Base-by-base conservation (phyloP, 2,797 vertebrate genomes). In the Lerista edwardsae region DNA sequence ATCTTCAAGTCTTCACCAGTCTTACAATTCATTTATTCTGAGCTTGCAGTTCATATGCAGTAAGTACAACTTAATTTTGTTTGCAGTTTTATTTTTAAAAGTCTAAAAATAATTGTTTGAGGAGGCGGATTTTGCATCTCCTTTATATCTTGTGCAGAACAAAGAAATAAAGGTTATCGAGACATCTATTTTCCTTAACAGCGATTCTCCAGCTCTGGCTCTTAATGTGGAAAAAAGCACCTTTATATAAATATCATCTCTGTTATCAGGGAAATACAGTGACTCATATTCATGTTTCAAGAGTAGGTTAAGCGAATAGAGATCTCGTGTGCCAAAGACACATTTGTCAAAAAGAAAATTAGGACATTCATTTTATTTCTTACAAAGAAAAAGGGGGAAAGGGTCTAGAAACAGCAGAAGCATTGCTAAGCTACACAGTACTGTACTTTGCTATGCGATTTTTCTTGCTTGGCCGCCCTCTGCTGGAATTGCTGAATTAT, bases 401-500 rank as follows among this genome's bases (percentile, higher is more conserved):
- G 21, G 75, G 89, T 81, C 92, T 89, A 94, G 86, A 91, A 93
- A 84, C 75, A 86, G 91, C 34, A 91, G 72, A 51, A 75, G 86
- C 91, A 75, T 92, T 92, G 88, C 87, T 91, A 75, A 74, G 68
- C 84, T 91, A 84, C 89, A 91, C 51, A 17, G 12, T 51, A 51
- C 51, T 55, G 12, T 51, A 51, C 4, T 7, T 59, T 59, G 76
- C 72, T 89, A 91, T 89, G 84, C 93, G 94, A 96, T 97, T 96
- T 93, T 94, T 96, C 96, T 93, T 96, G 96, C 95, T 96, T 93
- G 96, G 93, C 96, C 94, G 96, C 96, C 96, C 96, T 97, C 96
- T 97, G 95, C 96, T 96, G 96, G 96, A 94, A 91, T 67, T 95
- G 88, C 86, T 68, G 90, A 31, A 84, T 88, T 87, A 91, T 91